Evolutionary conservation across 2,113 vertebrate genomes (phyloP).

Genomic region (Globicephala melas): DNA sequence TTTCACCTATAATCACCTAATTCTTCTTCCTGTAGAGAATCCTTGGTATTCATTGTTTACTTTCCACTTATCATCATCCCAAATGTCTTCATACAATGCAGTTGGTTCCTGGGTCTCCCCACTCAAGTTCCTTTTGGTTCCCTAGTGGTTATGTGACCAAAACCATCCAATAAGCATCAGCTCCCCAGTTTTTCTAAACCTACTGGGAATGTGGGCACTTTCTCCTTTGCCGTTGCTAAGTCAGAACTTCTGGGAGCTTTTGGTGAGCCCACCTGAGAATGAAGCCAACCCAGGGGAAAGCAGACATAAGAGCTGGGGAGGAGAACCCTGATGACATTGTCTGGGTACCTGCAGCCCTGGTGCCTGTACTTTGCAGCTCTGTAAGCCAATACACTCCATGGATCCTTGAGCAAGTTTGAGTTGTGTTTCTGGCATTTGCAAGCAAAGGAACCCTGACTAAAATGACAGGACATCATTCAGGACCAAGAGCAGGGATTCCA

Average conservation of each 20-base stretch:
- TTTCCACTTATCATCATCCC: not conserved
- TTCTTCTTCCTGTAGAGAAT: not conserved
- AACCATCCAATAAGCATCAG: not conserved
- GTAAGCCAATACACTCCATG: too few relatives aligned
- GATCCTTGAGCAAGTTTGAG: not conserved
- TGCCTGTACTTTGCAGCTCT: not conserved
- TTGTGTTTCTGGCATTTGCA: not conserved
- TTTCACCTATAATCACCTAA: not conserved
- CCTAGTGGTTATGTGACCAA: not conserved
- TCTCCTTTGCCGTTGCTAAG: not conserved
- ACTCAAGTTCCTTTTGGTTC: not conserved
- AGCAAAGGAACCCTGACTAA: not conserved
- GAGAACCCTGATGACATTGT: rapidly evolving
- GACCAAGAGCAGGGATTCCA: not conserved
- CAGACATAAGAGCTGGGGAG: not conserved
- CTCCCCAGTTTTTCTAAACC: not conserved
- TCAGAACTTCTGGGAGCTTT: not conserved
- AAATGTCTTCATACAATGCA: not conserved
- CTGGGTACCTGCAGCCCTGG: too few relatives aligned
- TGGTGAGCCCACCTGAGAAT: not conserved
- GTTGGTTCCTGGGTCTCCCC: not conserved
- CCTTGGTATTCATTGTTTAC: not conserved
- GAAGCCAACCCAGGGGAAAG: not conserved
- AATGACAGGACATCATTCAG: not conserved
- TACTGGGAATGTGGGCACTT: not conserved